Conservation (phyloP, 2,113 vertebrate genomes). For the Dipodomys ordii region DNA sequence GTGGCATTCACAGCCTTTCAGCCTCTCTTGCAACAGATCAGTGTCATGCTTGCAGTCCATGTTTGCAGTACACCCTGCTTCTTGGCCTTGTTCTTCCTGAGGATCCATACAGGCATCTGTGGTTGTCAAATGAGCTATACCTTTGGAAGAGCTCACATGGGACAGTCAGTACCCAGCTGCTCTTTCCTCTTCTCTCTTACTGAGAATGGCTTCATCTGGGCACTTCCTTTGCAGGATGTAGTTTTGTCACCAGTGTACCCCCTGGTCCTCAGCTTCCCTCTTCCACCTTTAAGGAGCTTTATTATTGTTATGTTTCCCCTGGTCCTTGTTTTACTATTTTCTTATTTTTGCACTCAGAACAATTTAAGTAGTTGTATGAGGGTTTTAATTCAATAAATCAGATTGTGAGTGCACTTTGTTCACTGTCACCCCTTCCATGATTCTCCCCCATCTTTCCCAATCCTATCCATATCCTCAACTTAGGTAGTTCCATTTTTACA, state of each 20-base stretch:
- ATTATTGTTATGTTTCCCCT: not conserved
- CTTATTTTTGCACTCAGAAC: too few relatives aligned
- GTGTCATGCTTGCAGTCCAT: not conserved
- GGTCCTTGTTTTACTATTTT: not conserved
- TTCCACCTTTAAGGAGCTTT: too few relatives aligned
- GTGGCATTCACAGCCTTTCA: not conserved
- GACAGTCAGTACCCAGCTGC: rapidly evolving
- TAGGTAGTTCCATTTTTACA: too few relatives aligned
- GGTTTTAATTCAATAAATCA: too few relatives aligned
- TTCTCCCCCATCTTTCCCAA: too few relatives aligned
- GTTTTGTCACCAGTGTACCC: rapidly evolving
- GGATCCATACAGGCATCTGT: not conserved
- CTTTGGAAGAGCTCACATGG: too few relatives aligned
- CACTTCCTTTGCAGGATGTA: not conserved
- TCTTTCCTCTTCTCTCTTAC: not conserved
- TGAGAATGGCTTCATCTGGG: rapidly evolving
- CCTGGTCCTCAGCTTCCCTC: not conserved
- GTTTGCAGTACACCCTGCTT: too few relatives aligned
- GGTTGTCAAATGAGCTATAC: not conserved
- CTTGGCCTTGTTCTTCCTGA: too few relatives aligned
- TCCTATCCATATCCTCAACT: too few relatives aligned
- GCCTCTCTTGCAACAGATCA: not conserved
- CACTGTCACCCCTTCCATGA: too few relatives aligned
- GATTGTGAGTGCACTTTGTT: too few relatives aligned
- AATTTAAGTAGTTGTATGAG: too few relatives aligned